phyloP scores from a whole-genome alignment of 2,797 vertebrate genomes.

The Poeciliopsis turneri region DNA sequence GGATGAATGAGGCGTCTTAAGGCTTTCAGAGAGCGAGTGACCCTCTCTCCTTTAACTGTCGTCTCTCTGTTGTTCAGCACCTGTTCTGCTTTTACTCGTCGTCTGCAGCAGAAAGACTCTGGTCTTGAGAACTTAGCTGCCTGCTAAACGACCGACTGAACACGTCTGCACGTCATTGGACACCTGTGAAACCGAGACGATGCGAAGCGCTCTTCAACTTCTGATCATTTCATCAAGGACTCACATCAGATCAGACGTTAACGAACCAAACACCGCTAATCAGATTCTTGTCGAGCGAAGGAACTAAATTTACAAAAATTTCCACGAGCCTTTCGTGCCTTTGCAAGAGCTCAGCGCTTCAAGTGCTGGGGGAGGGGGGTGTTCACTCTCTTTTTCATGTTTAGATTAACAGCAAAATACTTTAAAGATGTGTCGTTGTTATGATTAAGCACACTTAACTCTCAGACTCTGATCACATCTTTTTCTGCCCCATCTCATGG shows the following conservation, averaged over 20 bases:
- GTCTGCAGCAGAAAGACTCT: background rate
- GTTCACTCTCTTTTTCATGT: background rate
- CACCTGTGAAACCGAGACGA: background rate
- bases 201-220: background rate
- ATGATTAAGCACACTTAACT: background rate
- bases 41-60: background rate
- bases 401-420: background rate
- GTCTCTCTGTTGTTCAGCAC: background rate
- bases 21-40: background rate
- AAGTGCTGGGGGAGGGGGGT: too few species aligned
- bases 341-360: background rate
- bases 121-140: background rate
- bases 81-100: background rate
- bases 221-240: constrained; percentile 2
- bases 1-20: background rate
- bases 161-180: background rate
- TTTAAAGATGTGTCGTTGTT: background rate
- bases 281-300: background rate
- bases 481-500: background rate
- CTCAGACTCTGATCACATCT: background rate
- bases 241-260: background rate
- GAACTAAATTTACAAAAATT: background rate
- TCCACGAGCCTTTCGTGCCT: background rate
- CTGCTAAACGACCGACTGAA: background rate
- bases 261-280: background rate